Evolutionary conservation across 2,888 invertebrate species (phyloP), one percentile per base, ranked within the genome.

Genomic region (Alcis repandata): DNA sequence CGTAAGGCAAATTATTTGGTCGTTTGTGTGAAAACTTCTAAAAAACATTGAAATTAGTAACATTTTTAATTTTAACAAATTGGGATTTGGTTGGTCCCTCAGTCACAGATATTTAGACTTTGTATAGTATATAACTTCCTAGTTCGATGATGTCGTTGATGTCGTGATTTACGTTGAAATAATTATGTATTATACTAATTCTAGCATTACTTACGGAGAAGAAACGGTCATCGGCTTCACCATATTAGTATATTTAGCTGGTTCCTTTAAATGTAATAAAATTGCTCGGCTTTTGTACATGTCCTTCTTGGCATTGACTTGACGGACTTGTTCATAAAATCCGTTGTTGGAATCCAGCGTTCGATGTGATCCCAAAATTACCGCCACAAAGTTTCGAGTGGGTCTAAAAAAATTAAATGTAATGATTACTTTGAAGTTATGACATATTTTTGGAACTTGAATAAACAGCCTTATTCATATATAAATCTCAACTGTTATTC

Each of bases 281-380:
- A 94, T 80, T 0, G 95, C 94, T 81, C 96, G 95, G 15, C 95
- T 95, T 32, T 90, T 88, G 36, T 94, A 91, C 13, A 97, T 84
- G 2, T 84, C 82, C 71, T 94, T 94, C 6, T 95, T 92, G 33
- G 94, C 94, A 69, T 95, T 94, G 3, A 97, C 93, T 60, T 92
- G 87, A 33, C 94, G 89, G n/a, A 95, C 92, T 90, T 97, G 96
- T 81, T 97, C 97, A 79, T 96, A 94, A 4, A 96, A 95, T 43
- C 96, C 95, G 66, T 91, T 90, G 6, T 95, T 90, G 52, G 93
- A 87, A 40, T 94, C 85, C 67, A 95, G 89, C 0, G 94, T 93
- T 78, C 94, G 94, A 15, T 95, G 94, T 19, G 95, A 94, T n/a
- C 97, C 97, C 46, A 97, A 83, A 10, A 96, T 82, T 6, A 95